Base-by-base conservation (phyloP, 2,113 vertebrate species). In the Rhadina sibilatrix region DNA sequence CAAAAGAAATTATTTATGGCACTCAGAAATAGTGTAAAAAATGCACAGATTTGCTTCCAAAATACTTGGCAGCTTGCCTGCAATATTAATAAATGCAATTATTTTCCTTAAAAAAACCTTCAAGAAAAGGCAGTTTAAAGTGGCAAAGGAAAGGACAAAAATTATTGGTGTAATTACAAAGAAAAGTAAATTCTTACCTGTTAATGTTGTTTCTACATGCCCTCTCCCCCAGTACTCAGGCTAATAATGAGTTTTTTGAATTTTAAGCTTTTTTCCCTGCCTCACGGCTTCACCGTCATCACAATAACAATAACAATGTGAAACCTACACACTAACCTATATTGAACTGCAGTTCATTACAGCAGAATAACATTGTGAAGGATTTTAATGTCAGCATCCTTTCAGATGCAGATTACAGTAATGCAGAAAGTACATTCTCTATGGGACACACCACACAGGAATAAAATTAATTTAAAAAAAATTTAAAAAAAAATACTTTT, bases 311-410 rank as follows among this genome's bases (percentile, higher is more conserved):
- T 60, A 66, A 86, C 6, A 72, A 75, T 0, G 1, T 56, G 56
- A 83, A 94, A 90, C 54, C 70, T 80, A 52, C 63, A 83, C 50
- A 59, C 50, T 74, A 88, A 88, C 63, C 71, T 90, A 30, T 47
- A 85, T 13, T 91, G 90, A 96, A 82, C 78, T 81, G 71, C 24
- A 47, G 83, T 86, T 94, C 88, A 56, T 85, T 94, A 46, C 40
- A 31, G 47, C 68, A 64, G 50, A 85, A 47, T 44, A 90, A 61
- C 33, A 46, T 57, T 44, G 60, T 12, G 35, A 91, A 91, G 46
- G n/a, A 56, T 23, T 89, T 89, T 71, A 82, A 90, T 87, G 56
- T 66, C 64, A 81, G 59, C 75, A 59, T 90, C 59, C 66, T 72
- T 83, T 90, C 88, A 92, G 60, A 90, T 3, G 6, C 44, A 81